These are phyloP conservation scores for Cheilosia grossa DNA, from an alignment of 2,888 invertebrate species.

Conservation along the genomic window DNA sequence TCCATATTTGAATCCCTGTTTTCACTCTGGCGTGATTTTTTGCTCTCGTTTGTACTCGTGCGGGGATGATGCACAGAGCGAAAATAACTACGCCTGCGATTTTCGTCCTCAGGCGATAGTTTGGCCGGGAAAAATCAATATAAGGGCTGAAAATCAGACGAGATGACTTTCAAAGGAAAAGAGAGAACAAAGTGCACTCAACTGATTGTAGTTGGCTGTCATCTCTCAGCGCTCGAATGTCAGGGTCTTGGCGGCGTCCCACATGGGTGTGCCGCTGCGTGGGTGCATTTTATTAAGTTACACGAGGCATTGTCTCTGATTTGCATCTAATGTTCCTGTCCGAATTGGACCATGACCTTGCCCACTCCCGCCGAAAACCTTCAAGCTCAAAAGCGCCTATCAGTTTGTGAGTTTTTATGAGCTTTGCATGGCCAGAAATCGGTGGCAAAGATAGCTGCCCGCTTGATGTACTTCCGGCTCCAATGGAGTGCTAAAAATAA, in stretches of 20 bases:
- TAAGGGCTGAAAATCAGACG: not conserved
- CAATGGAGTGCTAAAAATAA: constrained; percentile 13
- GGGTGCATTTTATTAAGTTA: no score
- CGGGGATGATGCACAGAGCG: not conserved
- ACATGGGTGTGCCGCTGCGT: no score
- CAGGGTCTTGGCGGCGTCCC: no score
- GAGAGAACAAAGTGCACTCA: not conserved
- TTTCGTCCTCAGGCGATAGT: constrained; percentile 37
- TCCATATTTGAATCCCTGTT: constrained; percentile 33
- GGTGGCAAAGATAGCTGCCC: no score
- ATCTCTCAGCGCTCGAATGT: no score
- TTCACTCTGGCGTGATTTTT: constrained; percentile 27
- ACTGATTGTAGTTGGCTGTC: not conserved
- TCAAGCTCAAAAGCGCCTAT: not conserved
- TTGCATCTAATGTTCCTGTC: not conserved
- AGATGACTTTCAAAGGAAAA: not conserved
- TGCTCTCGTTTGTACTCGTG: not conserved
- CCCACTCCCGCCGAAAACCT: not conserved
- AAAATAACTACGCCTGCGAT: constrained; percentile 23
- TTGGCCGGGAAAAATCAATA: constrained; percentile 52
- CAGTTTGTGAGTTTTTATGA: not conserved
- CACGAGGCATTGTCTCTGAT: not conserved
- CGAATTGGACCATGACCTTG: not conserved
- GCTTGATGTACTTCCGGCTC: no score
- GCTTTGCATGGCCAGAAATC: no score